Evolutionary conservation across 2,888 invertebrate species (phyloP), one percentile per base, ranked within the genome.

Genomic region (Thumatha senex): DNA sequence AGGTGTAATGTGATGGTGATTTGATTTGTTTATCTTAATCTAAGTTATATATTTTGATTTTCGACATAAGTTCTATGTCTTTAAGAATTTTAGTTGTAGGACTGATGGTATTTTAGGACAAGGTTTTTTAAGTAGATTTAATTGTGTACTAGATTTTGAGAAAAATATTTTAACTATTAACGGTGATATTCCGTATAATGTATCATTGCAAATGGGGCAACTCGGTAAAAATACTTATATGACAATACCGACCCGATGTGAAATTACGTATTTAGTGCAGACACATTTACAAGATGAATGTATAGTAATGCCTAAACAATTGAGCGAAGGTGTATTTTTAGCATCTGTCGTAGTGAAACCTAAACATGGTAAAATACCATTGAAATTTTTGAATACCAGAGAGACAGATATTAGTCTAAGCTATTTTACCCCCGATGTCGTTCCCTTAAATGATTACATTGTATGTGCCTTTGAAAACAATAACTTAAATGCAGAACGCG

Each of bases 61-160:
- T 24, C n/a, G 15, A 15, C 46, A 54, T 43, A 54, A 54, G 35
- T 55, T 55, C 46, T 46, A 42, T 35, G 42, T 48, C 9, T 55
- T 51, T 40, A 34, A 51, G 9, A 42, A 45, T 1, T 55, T 55
- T 30, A 10, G 45, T 13, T 48, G 40, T 42, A 31, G 18, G 33
- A 41, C 41, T 0, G 45, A 48, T 39, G 48, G 35, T 10, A 48
- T 51, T 11, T 39, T 51, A 39, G 55, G 51, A 3, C 40, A 39
- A 39, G 39, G 39, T 14, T 46, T 46, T n/a, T 29, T 46, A 10
- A 15, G 30, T 31, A 39, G 7, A 46, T 39, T n/a, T 31, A 39
- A 39, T 8, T 46, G 38, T n/a, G 15, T 31, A 3, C 12, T 46
- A 39, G 29, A 46, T 31, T 46, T 46, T 31, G n/a, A 38, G 7